Evolutionary conservation across 2,797 vertebrate genomes (phyloP).

Genomic region (Acanthurus leucopareius): DNA sequence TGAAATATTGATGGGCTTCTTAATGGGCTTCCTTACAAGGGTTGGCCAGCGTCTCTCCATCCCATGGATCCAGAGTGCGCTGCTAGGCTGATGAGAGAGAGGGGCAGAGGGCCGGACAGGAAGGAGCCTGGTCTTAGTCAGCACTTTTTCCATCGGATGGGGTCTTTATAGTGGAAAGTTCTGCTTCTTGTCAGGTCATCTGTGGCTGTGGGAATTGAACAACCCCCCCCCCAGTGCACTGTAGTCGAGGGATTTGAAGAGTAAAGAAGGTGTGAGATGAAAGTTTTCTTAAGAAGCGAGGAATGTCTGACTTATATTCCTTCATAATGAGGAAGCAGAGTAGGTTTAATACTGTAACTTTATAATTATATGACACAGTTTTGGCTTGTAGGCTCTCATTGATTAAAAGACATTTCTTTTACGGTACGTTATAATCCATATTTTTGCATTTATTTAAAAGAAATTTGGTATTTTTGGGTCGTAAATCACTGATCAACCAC

Average conservation of each 20-base stretch:
- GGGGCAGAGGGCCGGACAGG: constrained; percentile 57
- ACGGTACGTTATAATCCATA: neutral
- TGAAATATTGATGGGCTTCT: constrained; percentile 88
- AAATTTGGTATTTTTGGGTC: constrained; percentile 1
- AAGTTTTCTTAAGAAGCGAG: constrained; percentile 57
- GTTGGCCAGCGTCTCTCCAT: constrained; percentile 66
- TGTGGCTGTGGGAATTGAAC: constrained; percentile 48
- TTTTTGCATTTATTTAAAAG: neutral
- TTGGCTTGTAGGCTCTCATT: neutral
- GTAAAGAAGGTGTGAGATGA: constrained; percentile 28
- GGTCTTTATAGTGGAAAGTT: constrained; percentile 64
- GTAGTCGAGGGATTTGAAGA: constrained; percentile 41
- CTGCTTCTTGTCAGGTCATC: constrained; percentile 57
- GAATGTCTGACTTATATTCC: constrained; percentile 39
- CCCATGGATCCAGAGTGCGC: constrained; percentile 62
- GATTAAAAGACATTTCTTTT: neutral
- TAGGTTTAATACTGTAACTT: neutral
- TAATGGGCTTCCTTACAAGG: constrained; percentile 85
- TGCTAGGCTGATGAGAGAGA: constrained; percentile 50
- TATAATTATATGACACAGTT: neutral
- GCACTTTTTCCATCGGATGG: constrained; percentile 61
- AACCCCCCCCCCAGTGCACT: constrained; percentile 28
- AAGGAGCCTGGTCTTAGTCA: constrained; percentile 74
- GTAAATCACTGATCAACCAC: neutral
- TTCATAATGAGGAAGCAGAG: constrained; percentile 27